These are phyloP conservation scores for Drosophila monieri DNA, from an alignment of 2,888 invertebrate genomes.

Conservation along the genomic window DNA sequence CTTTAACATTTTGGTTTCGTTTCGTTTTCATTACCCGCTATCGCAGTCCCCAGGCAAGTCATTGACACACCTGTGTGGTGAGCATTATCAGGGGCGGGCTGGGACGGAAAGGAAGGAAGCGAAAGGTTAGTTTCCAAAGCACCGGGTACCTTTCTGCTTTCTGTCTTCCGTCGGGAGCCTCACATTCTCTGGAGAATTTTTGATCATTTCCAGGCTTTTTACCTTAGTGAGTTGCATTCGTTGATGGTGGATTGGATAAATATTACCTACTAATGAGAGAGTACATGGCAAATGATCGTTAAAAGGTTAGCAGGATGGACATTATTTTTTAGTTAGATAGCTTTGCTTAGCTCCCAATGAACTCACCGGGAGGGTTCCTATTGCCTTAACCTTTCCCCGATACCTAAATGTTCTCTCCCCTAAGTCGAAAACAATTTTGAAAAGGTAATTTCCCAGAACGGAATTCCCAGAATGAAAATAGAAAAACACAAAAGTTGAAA, in stretches of 20 bases:
- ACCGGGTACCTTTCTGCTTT: background rate
- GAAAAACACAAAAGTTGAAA: conserved; percentile 58
- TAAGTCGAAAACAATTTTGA: conserved; percentile 11
- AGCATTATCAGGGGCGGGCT: conserved; percentile 37
- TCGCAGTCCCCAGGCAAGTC: conserved; percentile 67
- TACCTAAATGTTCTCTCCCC: background rate
- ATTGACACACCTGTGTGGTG: conserved; percentile 73
- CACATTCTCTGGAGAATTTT: conserved; percentile 26
- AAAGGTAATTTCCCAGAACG: conserved; percentile 39
- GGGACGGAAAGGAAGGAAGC: conserved; percentile 6
- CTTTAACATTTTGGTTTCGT: conserved; percentile 61
- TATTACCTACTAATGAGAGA: conserved; percentile 2
- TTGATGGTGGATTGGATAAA: conserved; percentile 21
- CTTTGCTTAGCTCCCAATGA: conserved; percentile 4
- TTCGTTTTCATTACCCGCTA: conserved; percentile 72
- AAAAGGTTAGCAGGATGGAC: background rate
- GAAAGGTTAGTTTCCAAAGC: conserved; percentile 23
- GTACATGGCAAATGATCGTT: conserved; percentile 16
- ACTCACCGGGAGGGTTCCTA: conserved; percentile 1
- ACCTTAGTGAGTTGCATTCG: conserved; percentile 25
- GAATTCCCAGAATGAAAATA: conserved; percentile 13
- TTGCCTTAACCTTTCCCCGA: conserved; percentile 1
- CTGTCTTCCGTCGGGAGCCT: background rate
- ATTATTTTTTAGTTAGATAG: background rate
- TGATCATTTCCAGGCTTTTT: conserved; percentile 29